phyloP scores from a whole-genome alignment of 2,888 invertebrate species.

The Tanypteryx hageni region DNA sequence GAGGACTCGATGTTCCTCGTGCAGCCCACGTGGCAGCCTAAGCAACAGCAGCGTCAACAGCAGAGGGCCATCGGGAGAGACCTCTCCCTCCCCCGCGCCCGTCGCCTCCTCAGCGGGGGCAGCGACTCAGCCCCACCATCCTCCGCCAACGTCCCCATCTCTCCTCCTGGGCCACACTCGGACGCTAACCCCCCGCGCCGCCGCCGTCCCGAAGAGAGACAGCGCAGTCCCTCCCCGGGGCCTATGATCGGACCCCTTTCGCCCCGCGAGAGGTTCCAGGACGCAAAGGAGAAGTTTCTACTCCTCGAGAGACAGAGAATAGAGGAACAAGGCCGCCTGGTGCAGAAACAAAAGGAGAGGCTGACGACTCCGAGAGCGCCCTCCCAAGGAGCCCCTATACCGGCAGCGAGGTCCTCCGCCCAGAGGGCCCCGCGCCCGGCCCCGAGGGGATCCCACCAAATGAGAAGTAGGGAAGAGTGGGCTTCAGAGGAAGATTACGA shows the following conservation, averaged over 20 bases:
- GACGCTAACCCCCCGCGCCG: slow-evolving; percentile 49
- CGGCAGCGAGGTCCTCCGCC: background rate
- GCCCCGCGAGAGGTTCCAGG: slow-evolving; percentile 88
- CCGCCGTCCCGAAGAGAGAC: slow-evolving; percentile 44
- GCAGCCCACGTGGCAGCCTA: slow-evolving; percentile 70
- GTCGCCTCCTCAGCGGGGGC: slow-evolving; percentile 70
- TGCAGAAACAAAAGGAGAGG: slow-evolving; percentile 58
- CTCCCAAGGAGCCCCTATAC: background rate
- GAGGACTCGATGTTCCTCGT: slow-evolving; percentile 79
- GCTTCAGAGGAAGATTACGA: slow-evolving; percentile 47
- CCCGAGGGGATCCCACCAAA: background rate
- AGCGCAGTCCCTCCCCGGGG: slow-evolving; percentile 31
- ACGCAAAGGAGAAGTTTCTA: slow-evolving; percentile 91
- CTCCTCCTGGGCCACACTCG: slow-evolving; percentile 72
- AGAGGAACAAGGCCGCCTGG: slow-evolving; percentile 60
- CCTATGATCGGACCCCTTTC: slow-evolving; percentile 73
- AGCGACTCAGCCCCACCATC: slow-evolving; percentile 70
- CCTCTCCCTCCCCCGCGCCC: slow-evolving; percentile 75
- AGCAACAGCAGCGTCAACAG: slow-evolving; percentile 48
- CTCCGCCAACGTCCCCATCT: slow-evolving; percentile 72
- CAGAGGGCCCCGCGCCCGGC: slow-evolving; percentile 19
- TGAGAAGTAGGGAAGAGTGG: slow-evolving; percentile 30
- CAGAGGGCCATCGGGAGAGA: slow-evolving; percentile 72
- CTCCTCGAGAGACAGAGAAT: slow-evolving; percentile 84
- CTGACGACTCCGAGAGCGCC: slow-evolving; percentile 27